Evolutionary conservation across 53 echinoderm and acorn worm species (phyloP), one percentile per base, ranked within the genome.

Genomic region (Holothuria leucospilota): DNA sequence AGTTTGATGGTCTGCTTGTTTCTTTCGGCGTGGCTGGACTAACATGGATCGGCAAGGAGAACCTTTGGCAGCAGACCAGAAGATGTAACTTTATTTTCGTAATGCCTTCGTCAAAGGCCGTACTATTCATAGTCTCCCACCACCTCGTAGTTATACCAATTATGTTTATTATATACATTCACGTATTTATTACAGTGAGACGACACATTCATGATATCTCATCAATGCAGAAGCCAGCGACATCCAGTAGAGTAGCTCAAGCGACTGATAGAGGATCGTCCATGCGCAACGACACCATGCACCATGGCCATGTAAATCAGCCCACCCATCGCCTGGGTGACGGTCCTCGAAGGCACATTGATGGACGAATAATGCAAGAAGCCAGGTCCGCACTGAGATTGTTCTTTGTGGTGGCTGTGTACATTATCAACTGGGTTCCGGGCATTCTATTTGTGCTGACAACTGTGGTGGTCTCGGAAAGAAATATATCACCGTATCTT

Each of bases 371-470:
- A 20, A 41, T 42, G 72, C 41, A 72, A 24, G 72, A 72, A 40
- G 72, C 72, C 4, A 39, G 46, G 49, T 72, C 72, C 15, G 72
- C 72, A 20, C 12, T 72, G 39, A n/a, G 72, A 21, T 42, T 72
- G 49, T 41, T 49, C 30, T 46, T 72, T 49, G 72, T 72, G 41
- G 18, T 72, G 9, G 72, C 0, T 23, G 72, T 72, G 4, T 40
- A 72, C 41, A 72, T 72, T 28, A n/a, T 42, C 10, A 72, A 72
- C 46, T 72, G 39, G 39, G 72, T 72, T 10, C 72, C 72, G 41
- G 41, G 41, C 20, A 72, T 29, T 6, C 2, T 72, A 23, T 42
- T 72, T 42, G 12, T n/a, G 41, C 18, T 72, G 20, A 20, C 72
- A 3, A 29, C 28, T 40, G 46, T 72, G 0, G 12, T 72, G 0